Evolutionary conservation across 2,113 vertebrate genomes (phyloP), one percentile per base, ranked within the genome.

Genomic region (Brachyistius frenatus): DNA sequence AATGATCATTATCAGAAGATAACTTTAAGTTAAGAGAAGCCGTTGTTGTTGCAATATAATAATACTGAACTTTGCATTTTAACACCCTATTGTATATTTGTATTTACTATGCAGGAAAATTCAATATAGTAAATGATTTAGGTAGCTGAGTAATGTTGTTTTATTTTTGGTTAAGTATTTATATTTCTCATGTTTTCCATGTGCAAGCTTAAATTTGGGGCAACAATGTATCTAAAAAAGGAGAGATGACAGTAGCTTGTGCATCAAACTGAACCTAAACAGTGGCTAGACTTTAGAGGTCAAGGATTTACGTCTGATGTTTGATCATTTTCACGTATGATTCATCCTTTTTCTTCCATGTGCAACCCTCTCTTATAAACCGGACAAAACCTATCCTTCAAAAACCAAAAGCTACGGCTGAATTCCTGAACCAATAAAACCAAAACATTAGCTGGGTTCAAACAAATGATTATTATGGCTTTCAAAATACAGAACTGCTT

Each of bases 231-330:
- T 44, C 10, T 44, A 3, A 4, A 3, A 44, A 13, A 44, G 16
- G 23, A 76, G 1, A 67, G 6, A 52, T 32, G 32, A 65, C 54
- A 32, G 23, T 23, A n/a, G 60, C 37, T 65, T 54, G 31, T 56
- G 39, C 23, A 57, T 75, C 66, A 56, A 23, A 32, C 4, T 14
- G 14, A 66, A 23, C 62, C 10, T 47, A 32, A 81, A 54, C 6
- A 64, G 10, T 3, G 13, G 35, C 16, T 14, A 33, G 65, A 4
- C 57, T 73, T 61, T 0, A 4, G 52, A 54, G 58, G 56, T 64
- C 0, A 73, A 70, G 11, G 50, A 11, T 31, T 68, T 55, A 35
- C 55, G 56, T 66, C 10, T n/a, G 44, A 49, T 57, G 68, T 16
- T 8, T 5, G 32, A 61, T 61, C 39, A 8, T 3, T 67, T 30